Evolutionary conservation across 2,888 invertebrate genomes (phyloP).

Genomic region (Bombylius major): DNA sequence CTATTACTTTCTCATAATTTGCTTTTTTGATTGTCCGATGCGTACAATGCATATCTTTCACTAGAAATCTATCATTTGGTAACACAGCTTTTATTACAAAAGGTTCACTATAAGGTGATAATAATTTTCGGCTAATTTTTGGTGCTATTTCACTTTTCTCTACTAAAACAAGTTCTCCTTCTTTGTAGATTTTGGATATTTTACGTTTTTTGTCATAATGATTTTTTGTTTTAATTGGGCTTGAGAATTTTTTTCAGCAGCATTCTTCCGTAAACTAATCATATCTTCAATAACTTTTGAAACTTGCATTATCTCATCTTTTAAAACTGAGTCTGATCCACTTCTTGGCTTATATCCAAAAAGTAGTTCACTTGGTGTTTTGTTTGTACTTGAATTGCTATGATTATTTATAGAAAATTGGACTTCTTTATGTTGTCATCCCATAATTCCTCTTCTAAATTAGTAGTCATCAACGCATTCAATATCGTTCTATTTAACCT

Average conservation of each 20-base stretch:
- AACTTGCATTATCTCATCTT: background rate
- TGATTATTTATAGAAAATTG: background rate
- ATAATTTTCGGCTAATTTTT: constrained; percentile 17
- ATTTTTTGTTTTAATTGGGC: background rate
- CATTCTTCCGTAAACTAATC: background rate
- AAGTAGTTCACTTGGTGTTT: background rate
- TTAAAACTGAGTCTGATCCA: background rate
- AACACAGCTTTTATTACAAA: constrained; percentile 13
- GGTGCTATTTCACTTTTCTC: constrained; percentile 15
- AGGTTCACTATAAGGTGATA: constrained; percentile 19
- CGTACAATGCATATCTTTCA: background rate
- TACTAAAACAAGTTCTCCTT: constrained; percentile 18
- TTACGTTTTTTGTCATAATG: constrained; percentile 7
- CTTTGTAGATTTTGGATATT: constrained; percentile 5
- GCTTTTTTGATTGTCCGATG: background rate
- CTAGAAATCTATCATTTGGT: background rate
- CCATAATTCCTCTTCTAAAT: background rate
- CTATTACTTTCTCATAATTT: background rate
- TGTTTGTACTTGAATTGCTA: background rate
- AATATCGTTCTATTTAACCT: background rate
- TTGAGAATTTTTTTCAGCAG: background rate
- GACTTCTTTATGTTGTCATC: background rate
- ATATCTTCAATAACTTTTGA: background rate
- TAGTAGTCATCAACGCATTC: background rate
- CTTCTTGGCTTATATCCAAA: background rate